Percentiles rank a stretch among this genome's conserved stretches.
These are phyloP conservation scores for Argynnis bischoffii DNA, from an alignment of 2,888 invertebrate species.

Conservation along the genomic window DNA sequence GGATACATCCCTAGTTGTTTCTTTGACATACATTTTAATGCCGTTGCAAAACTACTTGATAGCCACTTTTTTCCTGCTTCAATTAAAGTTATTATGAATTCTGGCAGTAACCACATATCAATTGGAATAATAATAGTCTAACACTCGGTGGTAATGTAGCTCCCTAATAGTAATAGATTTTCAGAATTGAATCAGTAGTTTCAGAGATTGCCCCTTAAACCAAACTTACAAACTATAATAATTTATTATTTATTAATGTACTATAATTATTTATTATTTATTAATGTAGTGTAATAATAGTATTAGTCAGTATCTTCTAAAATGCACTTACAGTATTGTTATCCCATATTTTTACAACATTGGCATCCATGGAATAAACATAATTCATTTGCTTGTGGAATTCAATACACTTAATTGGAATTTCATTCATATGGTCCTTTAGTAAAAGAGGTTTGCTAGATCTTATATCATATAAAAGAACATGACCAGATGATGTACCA, in stretches of 20 bases:
- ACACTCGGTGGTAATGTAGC: no score
- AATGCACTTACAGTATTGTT: slow-evolving; percentile 86
- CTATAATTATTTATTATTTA: background rate
- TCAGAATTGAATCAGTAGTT: no score
- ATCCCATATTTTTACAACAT: slow-evolving; percentile 95
- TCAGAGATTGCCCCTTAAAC: no score
- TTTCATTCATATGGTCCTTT: slow-evolving; percentile 97
- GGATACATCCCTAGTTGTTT: background rate
- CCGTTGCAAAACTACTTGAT: no score
- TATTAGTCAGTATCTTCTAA: background rate
- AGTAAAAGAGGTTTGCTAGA: slow-evolving; percentile 92
- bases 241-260: background rate
- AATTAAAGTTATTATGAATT: background rate
- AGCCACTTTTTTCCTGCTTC: no score
- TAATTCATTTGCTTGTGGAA: slow-evolving; percentile 91
- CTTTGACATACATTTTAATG: background rate
- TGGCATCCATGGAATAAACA: slow-evolving; percentile 94
- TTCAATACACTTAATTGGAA: slow-evolving; percentile 93
- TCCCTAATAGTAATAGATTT: no score
- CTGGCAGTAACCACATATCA: background rate
- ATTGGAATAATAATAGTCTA: background rate
- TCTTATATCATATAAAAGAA: slow-evolving; percentile 96
- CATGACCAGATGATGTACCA: slow-evolving; percentile 96
- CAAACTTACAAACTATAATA: background rate
- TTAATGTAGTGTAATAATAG: no score